Base-by-base conservation (phyloP, 2,888 invertebrate genomes). In the Ophion slaviceki region DNA sequence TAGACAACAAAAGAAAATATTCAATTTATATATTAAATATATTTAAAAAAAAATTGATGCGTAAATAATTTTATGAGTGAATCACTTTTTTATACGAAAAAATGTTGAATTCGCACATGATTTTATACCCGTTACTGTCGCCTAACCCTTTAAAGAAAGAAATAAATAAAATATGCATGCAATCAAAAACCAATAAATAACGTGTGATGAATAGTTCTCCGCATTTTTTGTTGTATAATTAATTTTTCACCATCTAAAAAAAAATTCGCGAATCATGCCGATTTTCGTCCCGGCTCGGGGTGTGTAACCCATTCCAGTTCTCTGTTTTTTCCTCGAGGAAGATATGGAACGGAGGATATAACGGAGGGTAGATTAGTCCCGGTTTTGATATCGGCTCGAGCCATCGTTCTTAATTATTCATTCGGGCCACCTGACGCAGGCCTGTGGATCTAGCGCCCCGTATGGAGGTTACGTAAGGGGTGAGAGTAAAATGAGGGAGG, bases 321-420 rank as follows among this genome's bases (percentile, higher is more conserved):
- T 53, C 17, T 53, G 17, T 70, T 70, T 47, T 36, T 53, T 53
- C 17, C 70, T 68, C 17, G 17, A 53, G 4, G 14, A 53, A 53
- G 17, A 53, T 53, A 53, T 53, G 53, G 53, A 53, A 40, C 8
- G 40, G 80, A 83, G 53, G 72, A 66, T 28, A 72, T 40, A n/a
- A 72, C 82, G 62, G 68, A 78, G 86, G 75, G 80, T 84, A 85
- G 82, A 80, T 84, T 68, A 67, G 85, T 87, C 85, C 74, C 72
- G 85, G 87, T 86, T 88, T 89, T 90, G 88, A 89, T 88, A 74
- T n/a, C 68, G 82, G 87, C 82, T 75, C 70, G 87, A 70, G 87
- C 85, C 88, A 88, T 88, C 86, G 89, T 89, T 90, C 89, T 90
- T 91, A 91, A 90, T 90, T 90, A 91, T 90, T 91, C 90, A 90